These are phyloP conservation scores for Neoseiulus cucumeris DNA, from an alignment of 1,140 invertebrate species.

Conservation along the genomic window DNA sequence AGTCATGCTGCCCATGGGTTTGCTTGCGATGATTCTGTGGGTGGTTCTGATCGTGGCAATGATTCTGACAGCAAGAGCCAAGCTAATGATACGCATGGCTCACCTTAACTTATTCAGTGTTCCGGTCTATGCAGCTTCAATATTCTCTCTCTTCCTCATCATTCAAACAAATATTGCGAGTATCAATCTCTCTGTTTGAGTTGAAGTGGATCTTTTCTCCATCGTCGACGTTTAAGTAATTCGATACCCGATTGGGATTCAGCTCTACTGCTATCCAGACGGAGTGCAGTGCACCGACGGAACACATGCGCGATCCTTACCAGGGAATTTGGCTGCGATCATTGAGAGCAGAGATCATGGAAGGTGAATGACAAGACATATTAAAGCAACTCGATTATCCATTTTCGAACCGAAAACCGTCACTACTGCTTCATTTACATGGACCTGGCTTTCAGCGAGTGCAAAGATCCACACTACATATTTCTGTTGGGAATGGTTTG, in stretches of 20 bases:
- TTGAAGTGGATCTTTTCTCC: too few species aligned
- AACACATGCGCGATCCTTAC: too few species aligned
- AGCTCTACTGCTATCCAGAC: neutral
- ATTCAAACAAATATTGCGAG: slow-evolving; percentile 76
- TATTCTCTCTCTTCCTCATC: slow-evolving; percentile 59
- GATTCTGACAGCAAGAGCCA: neutral
- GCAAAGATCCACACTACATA: neutral
- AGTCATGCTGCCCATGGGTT: neutral
- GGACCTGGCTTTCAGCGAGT: neutral
- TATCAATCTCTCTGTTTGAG: slow-evolving; percentile 22
- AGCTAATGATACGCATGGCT: slow-evolving; percentile 32
- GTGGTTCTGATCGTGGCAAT: neutral
- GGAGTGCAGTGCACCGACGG: neutral
- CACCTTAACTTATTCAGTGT: slow-evolving; percentile 54
- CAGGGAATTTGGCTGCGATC: too few species aligned
- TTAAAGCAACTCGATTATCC: too few species aligned
- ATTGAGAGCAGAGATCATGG: too few species aligned
- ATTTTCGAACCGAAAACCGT: too few species aligned
- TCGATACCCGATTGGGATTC: neutral
- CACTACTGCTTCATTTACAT: too few species aligned
- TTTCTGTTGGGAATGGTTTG: neutral
- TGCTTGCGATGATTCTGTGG: neutral
- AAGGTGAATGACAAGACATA: too few species aligned
- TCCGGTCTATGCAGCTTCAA: slow-evolving; percentile 61
- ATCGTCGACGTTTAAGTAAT: neutral